These are phyloP conservation scores for Dicyrtoma fusca DNA, from an alignment of 2,888 invertebrate genomes.

Conservation along the genomic window DNA sequence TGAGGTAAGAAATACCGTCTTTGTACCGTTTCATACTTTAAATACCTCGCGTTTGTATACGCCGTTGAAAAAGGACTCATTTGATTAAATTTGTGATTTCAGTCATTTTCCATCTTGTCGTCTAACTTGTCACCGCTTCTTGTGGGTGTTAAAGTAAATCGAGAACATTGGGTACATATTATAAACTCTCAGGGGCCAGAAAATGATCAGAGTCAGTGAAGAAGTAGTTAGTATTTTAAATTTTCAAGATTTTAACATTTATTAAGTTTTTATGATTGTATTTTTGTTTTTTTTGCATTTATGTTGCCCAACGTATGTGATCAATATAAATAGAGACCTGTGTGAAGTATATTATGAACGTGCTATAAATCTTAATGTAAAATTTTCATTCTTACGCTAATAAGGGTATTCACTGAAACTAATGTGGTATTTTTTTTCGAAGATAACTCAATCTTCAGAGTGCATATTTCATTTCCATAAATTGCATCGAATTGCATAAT, in stretches of 20 bases:
- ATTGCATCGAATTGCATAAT: background rate
- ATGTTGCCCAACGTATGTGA: constrained; percentile 30
- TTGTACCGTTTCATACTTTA: too few species aligned
- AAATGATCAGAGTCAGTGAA: constrained; percentile 34
- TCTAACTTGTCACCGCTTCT: constrained; percentile 77
- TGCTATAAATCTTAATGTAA: background rate
- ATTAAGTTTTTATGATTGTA: constrained; percentile 30
- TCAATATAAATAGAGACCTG: constrained; percentile 13
- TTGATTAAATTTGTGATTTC: constrained; percentile 46
- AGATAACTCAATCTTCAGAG: too few species aligned
- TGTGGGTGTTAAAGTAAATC: constrained; percentile 79
- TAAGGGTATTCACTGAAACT: background rate
- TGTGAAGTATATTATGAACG: background rate
- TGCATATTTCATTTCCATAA: background rate
- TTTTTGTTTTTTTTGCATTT: constrained; percentile 31
- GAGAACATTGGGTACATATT: constrained; percentile 80
- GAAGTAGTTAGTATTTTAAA: background rate
- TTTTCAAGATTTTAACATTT: background rate
- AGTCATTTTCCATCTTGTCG: constrained; percentile 85
- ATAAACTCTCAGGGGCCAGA: constrained; percentile 60
- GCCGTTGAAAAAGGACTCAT: background rate
- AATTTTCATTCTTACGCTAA: background rate
- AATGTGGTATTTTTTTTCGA: too few species aligned
- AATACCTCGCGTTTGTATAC: too few species aligned
- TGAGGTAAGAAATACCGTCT: constrained; percentile 73